A percentile compares a stretch with the other conserved stretches of the same genome.
Conservation (phyloP, 1,140 invertebrate genomes). For the Temnothorax curvispinosus region DNA sequence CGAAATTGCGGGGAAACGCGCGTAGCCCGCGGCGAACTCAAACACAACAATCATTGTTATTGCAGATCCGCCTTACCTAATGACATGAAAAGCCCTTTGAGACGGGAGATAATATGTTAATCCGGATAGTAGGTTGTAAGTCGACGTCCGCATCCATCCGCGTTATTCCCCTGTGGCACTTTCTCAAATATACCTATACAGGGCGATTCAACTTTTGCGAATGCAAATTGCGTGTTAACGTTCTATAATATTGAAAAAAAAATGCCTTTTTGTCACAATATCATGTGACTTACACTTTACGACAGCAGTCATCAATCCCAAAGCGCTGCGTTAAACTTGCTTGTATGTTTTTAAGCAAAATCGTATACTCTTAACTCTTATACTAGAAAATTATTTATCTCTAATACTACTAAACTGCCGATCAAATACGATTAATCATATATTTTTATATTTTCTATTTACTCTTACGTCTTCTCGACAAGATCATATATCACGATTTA, state of each 20-base stretch:
- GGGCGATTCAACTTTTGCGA: neutral
- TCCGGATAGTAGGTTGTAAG: conserved; percentile 64
- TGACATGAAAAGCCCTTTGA: conserved; percentile 61
- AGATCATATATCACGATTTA: neutral
- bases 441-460: neutral
- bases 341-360: neutral
- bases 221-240: neutral
- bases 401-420: neutral
- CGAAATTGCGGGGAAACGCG: conserved; percentile 39
- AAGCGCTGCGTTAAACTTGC: neutral
- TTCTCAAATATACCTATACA: neutral
- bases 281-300: neutral
- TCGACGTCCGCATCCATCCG: conserved; percentile 44
- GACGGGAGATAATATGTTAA: conserved; percentile 65
- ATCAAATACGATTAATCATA: neutral
- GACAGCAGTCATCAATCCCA: neutral
- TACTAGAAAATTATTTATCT: neutral
- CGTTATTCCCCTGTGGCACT: neutral
- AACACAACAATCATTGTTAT: conserved; percentile 57
- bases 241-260: conserved; percentile 19
- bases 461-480: neutral
- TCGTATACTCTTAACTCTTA: no score
- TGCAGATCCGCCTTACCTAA: conserved; percentile 52
- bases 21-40: conserved; percentile 5
- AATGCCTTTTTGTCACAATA: neutral